A percentile compares a stretch with the other conserved stretches of the same genome.
Conservation (phyloP, 2,888 invertebrate species). For the Xylota sylvarum region DNA sequence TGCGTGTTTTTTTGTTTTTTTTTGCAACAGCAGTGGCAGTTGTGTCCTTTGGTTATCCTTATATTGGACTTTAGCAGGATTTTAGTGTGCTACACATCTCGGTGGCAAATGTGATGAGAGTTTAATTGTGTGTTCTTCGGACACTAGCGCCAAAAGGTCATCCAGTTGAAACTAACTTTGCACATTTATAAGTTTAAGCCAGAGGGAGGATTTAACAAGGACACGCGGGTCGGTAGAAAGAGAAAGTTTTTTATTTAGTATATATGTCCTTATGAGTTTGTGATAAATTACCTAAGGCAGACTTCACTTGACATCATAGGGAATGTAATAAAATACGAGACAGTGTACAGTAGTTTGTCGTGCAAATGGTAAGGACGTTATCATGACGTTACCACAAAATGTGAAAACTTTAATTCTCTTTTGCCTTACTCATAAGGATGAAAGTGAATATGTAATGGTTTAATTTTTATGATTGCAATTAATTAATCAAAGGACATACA, state of each 20-base stretch:
- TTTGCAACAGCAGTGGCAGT: constrained; percentile 2
- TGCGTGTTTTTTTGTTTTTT: neutral
- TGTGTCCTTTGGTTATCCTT: constrained; percentile 40
- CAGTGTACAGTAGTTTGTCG: constrained; percentile 1
- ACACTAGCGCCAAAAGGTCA: constrained; percentile 44
- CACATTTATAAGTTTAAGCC: constrained; percentile 22
- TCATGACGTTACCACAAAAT: constrained; percentile 36
- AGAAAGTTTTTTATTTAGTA: neutral
- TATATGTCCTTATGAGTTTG: constrained; percentile 23
- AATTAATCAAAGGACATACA: constrained; percentile 64
- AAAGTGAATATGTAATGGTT: constrained; percentile 42
- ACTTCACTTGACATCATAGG: constrained; percentile 4
- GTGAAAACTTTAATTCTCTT: constrained; percentile 28
- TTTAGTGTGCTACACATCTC: constrained; percentile 47
- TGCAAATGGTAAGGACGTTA: constrained; percentile 18
- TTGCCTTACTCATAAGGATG: neutral
- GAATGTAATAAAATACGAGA: neutral
- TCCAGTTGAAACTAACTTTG: constrained; percentile 36
- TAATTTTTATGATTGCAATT: constrained; percentile 52
- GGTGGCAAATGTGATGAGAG: constrained; percentile 52
- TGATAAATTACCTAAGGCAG: constrained; percentile 3
- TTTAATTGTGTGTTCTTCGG: constrained; percentile 62
- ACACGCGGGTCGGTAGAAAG: neutral
- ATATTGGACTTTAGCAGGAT: constrained; percentile 36
- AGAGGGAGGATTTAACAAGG: constrained; percentile 15